A percentile compares a stretch with the other conserved stretches of the same genome.
Conservation (phyloP, 2,888 invertebrate genomes). For the Seira musarum region DNA sequence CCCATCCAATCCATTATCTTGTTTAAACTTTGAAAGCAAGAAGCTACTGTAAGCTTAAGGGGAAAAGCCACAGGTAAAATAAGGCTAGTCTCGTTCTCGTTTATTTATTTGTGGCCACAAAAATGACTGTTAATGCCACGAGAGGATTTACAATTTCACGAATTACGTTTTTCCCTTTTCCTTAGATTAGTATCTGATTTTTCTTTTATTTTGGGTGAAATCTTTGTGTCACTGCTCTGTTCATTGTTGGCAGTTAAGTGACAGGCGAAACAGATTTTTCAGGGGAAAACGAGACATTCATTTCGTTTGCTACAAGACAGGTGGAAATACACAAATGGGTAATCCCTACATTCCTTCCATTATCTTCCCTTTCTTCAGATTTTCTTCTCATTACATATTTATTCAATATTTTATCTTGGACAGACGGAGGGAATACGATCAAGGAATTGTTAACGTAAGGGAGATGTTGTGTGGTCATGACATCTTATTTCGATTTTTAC, state of each 20-base stretch:
- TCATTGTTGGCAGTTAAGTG: background rate
- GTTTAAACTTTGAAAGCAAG: background rate
- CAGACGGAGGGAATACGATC: too few species aligned
- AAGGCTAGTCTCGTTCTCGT: background rate
- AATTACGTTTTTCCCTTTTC: background rate
- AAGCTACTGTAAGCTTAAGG: background rate
- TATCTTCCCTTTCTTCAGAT: background rate
- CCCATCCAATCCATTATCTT: slow-evolving; percentile 5
- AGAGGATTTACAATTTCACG: background rate
- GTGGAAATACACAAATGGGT: background rate
- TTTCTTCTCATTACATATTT: background rate
- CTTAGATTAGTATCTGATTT: background rate
- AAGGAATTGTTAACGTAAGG: too few species aligned
- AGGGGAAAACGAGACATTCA: background rate
- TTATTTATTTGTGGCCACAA: background rate
- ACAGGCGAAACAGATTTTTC: background rate
- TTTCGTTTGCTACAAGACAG: background rate
- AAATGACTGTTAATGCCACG: background rate
- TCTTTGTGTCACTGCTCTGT: background rate
- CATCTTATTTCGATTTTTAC: slow-evolving; percentile 1
- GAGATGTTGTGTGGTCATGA: background rate
- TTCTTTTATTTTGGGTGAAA: background rate
- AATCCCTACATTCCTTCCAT: background rate
- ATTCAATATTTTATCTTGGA: background rate
- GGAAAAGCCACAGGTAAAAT: slow-evolving; percentile 3